Conservation (phyloP, 2,888 invertebrate genomes). For the Drosophila prostipennis region DNA sequence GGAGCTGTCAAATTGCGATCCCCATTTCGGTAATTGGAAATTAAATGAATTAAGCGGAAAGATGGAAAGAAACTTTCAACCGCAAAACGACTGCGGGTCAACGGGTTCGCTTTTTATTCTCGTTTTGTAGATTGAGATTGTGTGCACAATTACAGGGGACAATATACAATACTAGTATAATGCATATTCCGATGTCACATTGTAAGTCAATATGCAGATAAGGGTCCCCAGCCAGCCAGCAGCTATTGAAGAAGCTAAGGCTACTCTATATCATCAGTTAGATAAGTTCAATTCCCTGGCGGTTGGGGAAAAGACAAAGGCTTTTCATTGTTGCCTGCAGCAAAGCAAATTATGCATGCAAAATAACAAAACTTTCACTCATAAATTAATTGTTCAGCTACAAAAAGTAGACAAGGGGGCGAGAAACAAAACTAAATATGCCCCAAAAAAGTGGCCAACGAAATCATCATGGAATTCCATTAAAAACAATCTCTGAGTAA, state of each 20-base stretch:
- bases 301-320: conserved; percentile 53
- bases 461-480: conserved; percentile 20
- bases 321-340: conserved; percentile 54
- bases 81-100: conserved; percentile 51
- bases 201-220: conserved; percentile 35
- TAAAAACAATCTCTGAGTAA: conserved; percentile 31
- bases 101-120: conserved; percentile 38
- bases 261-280: conserved; percentile 3
- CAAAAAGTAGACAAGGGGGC: conserved; percentile 18
- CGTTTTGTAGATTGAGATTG: conserved; percentile 20
- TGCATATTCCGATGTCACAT: conserved; percentile 12
- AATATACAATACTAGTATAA: conserved; percentile 20
- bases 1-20: conserved; percentile 25
- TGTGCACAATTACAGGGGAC: conserved; percentile 34
- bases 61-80: conserved; percentile 22
- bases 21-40: conserved; percentile 56
- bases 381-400: conserved; percentile 70
- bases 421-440: conserved; percentile 63
- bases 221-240: conserved; percentile 4
- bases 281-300: conserved; percentile 38
- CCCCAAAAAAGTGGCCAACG: conserved; percentile 40
- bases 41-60: conserved; percentile 67
- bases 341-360: conserved; percentile 62
- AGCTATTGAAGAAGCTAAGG: conserved; percentile 10
- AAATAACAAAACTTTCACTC: conserved; percentile 73